phyloP scores from a whole-genome alignment of 2,888 invertebrate species.

The Unio delphinus region DNA sequence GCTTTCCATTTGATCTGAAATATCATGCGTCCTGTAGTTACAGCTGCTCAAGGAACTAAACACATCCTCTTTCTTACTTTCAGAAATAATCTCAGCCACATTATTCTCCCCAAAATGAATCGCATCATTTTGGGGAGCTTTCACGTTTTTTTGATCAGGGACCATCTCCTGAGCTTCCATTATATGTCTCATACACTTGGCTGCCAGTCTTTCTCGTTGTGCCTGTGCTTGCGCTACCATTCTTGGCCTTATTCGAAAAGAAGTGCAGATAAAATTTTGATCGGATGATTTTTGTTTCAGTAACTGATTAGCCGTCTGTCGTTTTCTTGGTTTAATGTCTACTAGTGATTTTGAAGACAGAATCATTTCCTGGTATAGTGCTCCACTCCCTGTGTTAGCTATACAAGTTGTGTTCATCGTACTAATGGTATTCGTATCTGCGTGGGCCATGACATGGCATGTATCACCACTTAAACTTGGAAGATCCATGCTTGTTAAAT shows the following conservation, averaged over 20 bases:
- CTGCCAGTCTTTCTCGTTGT: slow-evolving; percentile 25
- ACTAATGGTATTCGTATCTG: slow-evolving; percentile 23
- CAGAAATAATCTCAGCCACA: not conserved
- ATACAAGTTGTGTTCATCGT: slow-evolving; percentile 38
- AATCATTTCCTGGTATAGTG: slow-evolving; percentile 59
- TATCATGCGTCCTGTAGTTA: too few species aligned
- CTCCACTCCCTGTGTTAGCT: slow-evolving; percentile 35
- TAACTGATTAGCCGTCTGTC: slow-evolving; percentile 51
- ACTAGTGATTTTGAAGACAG: slow-evolving; percentile 53
- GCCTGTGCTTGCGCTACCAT: slow-evolving; percentile 37
- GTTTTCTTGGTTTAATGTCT: slow-evolving; percentile 50
- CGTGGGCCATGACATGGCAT: slow-evolving; percentile 26
- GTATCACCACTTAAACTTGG: slow-evolving; percentile 4
- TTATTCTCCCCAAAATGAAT: slow-evolving; percentile 30
- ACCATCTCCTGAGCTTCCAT: slow-evolving; percentile 21
- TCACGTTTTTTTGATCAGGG: slow-evolving; percentile 33
- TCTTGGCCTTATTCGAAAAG: slow-evolving; percentile 47
- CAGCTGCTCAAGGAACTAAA: too few species aligned
- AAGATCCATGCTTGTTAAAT: too few species aligned
- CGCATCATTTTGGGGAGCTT: slow-evolving; percentile 37
- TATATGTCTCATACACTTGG: slow-evolving; percentile 13
- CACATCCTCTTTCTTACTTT: too few species aligned
- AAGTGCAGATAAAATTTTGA: slow-evolving; percentile 57
- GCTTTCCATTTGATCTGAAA: too few species aligned
- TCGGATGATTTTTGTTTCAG: slow-evolving; percentile 48